Percentiles rank a stretch among this genome's conserved stretches.
These are phyloP conservation scores for Neolamprologus longior DNA, from an alignment of 2,113 vertebrate species.

Conservation along the genomic window DNA sequence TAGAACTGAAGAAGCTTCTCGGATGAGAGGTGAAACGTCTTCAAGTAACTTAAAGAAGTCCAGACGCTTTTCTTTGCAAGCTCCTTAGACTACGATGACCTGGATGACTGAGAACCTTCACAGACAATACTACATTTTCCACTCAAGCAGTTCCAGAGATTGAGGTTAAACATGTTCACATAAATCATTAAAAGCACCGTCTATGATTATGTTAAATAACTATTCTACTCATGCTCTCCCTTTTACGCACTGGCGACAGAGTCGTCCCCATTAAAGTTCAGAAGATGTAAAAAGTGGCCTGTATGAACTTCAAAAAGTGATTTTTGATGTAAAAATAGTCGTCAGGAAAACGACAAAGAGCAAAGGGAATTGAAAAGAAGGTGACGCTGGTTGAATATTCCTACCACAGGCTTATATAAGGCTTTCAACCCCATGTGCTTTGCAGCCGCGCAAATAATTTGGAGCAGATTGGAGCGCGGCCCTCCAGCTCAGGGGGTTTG, in stretches of 20 bases:
- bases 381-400: constrained; percentile 49
- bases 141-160: background rate
- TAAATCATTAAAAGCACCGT: background rate
- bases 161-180: background rate
- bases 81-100: fast-evolving
- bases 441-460: constrained; percentile 59
- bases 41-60: too few species aligned
- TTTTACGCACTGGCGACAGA: background rate
- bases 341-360: constrained; percentile 13
- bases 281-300: background rate
- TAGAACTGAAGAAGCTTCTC: too few species aligned
- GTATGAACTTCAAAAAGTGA: background rate
- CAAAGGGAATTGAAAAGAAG: constrained; percentile 28
- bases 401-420: constrained; percentile 62
- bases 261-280: background rate
- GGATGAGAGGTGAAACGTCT: too few species aligned
- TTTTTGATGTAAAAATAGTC: background rate
- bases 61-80: too few species aligned
- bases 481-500: constrained; percentile 25
- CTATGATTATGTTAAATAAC: background rate
- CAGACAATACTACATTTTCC: too few species aligned
- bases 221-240: background rate
- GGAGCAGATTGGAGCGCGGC: constrained; percentile 41
- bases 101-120: too few species aligned
- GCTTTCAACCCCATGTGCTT: constrained; percentile 51